These are phyloP conservation scores for Epizoanthus fatuus DNA, from an alignment of 92 coral and sea anemone genomes.

Conservation along the genomic window DNA sequence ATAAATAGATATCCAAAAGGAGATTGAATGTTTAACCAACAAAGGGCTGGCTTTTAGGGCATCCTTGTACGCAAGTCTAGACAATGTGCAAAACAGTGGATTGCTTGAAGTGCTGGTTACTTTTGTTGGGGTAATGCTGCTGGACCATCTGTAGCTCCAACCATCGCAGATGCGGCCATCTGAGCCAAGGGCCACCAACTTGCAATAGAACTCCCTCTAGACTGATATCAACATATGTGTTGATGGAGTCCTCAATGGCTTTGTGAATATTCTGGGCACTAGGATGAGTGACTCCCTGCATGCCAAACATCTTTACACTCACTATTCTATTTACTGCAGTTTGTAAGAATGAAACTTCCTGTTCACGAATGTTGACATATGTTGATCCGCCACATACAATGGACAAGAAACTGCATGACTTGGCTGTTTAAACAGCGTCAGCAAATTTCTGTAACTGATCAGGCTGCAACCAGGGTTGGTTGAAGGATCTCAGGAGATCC, in stretches of 20 bases:
- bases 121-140: conserved; percentile 22
- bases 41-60: conserved; percentile 18
- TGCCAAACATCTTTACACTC: background rate
- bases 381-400: background rate
- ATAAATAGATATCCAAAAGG: conserved; percentile 31
- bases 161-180: conserved; percentile 39
- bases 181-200: conserved; percentile 44
- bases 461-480: too few relatives aligned
- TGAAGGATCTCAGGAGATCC: too few relatives aligned
- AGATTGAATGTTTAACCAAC: conserved; percentile 12
- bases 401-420: background rate
- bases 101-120: conserved; percentile 21
- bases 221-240: background rate
- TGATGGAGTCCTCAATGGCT: conserved; percentile 29
- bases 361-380: background rate
- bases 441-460: too few relatives aligned
- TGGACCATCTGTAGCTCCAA: conserved; percentile 36
- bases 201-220: conserved; percentile 25
- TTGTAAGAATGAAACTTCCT: background rate
- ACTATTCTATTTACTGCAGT: background rate
- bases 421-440: too few relatives aligned
- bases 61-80: conserved; percentile 50
- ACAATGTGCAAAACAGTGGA: conserved; percentile 50
- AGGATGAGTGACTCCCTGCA: background rate
- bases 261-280: conserved; percentile 48